Evolutionary conservation across 2,797 vertebrate species (phyloP).

Genomic region (Crenuchus spilurus): DNA sequence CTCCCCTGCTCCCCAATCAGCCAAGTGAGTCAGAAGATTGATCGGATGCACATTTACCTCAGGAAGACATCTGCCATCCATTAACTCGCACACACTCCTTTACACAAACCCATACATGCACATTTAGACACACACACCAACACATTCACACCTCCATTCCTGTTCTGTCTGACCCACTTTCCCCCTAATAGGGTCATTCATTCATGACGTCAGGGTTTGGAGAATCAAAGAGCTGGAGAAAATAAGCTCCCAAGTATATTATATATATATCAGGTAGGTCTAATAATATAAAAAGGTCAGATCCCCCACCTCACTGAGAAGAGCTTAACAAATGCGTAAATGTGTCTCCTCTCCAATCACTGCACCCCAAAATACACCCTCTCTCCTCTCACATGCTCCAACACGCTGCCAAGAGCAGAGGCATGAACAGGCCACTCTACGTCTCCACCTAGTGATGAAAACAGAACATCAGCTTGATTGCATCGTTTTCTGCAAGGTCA

Average conservation of each 20-base stretch:
- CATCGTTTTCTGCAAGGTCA: constrained; percentile 19
- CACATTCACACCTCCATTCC: background rate
- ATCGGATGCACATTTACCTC: constrained; percentile 15
- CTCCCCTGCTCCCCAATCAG: background rate
- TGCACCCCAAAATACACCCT: background rate
- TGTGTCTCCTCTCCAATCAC: background rate
- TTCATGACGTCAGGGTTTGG: constrained; percentile 63
- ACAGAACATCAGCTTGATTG: background rate
- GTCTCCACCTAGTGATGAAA: constrained; percentile 36
- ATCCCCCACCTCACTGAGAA: constrained; percentile 12
- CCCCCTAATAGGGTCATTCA: constrained; percentile 57
- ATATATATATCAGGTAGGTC: background rate
- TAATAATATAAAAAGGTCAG: constrained; percentile 14
- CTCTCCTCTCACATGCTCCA: background rate
- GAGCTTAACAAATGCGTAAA: background rate
- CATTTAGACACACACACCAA: background rate
- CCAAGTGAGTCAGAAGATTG: constrained; percentile 14
- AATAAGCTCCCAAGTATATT: constrained; percentile 32
- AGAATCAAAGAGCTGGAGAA: constrained; percentile 58
- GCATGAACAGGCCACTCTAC: background rate
- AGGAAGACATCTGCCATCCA: background rate
- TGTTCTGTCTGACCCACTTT: constrained; percentile 65
- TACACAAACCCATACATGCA: background rate
- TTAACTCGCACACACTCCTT: constrained; percentile 11
- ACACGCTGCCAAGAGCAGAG: background rate